Percentiles rank a stretch among this genome's conserved stretches.
Conservation (phyloP, 2,113 vertebrate genomes). For the Spea bombifrons region DNA sequence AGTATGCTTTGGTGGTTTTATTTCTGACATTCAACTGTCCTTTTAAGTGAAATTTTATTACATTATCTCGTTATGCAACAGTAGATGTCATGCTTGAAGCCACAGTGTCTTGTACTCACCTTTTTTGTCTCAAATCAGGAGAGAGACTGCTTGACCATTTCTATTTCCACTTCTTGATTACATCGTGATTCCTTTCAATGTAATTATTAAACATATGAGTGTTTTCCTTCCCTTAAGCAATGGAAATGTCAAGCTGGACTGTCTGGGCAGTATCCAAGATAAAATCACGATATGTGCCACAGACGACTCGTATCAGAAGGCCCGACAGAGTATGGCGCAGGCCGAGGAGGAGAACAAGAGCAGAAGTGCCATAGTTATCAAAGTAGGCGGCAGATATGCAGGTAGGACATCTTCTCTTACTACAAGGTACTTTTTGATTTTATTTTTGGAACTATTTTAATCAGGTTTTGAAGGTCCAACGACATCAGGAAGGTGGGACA, state of each 20-base stretch:
- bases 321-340: constrained; percentile 91
- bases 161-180: not conserved
- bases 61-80: too few relatives aligned
- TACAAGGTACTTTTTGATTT: too few relatives aligned
- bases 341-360: constrained; percentile 94
- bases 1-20: too few relatives aligned
- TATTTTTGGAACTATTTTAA: too few relatives aligned
- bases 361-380: constrained; percentile 90
- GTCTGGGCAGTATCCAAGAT: constrained; percentile 93
- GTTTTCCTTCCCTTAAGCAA: constrained; percentile 67
- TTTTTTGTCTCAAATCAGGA: too few relatives aligned
- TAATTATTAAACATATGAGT: not conserved
- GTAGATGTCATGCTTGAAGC: too few relatives aligned
- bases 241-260: constrained; percentile 89
- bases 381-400: constrained; percentile 85
- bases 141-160: too few relatives aligned
- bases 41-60: too few relatives aligned
- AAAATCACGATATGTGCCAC: constrained; percentile 97
- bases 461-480: too few relatives aligned
- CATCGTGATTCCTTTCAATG: not conserved
- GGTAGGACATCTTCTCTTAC: constrained; percentile 67
- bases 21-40: too few relatives aligned
- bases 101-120: too few relatives aligned
- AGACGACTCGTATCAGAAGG: constrained; percentile 96
- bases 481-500: too few relatives aligned